Base-by-base conservation (phyloP, 2,113 vertebrate species). In the Talpa occidentalis region DNA sequence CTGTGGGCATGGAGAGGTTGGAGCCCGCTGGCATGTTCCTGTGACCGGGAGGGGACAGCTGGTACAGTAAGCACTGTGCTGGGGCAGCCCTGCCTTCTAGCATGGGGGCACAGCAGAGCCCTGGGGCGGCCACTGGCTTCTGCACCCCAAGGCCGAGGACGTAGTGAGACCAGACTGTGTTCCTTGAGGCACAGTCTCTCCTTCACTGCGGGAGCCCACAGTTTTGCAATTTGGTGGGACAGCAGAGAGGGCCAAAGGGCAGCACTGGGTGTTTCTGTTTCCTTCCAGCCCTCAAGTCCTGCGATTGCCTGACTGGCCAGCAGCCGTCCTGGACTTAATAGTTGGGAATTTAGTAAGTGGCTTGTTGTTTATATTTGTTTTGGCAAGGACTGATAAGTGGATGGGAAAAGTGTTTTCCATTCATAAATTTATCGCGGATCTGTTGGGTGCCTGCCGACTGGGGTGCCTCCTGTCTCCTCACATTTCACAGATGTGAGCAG, bases 321-420 rank as follows among this genome's bases (percentile, higher is more conserved):
- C 2, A 3, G 16, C 35, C 22, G 24, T 14, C 10, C 44, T 73
- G 44, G 30, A 28, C 47, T 66, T 40, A n/a, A 76, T 12, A 78
- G 78, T 59, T 64, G 79, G 24, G 49, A 54, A 95, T 92, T 85
- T 54, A 80, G 52, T 59, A 52, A 40, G n/a, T 85, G 64, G 52
- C 26, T 83, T 52, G 14, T 67, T 64, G 30, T 60, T n/a, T n/a
- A 60, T 26, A 37, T 80, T 86, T 87, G 49, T 83, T 82, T 84
- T 74, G 82, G 56, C 60, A 64, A 92, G 47, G 22, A 69, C 81
- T 52, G 35, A 86, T 81, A 52, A 62, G 60, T 37, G 47, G 56
- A 32, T 92, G 74, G 54, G 67, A 44, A 81, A 66, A 77, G 26
- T 62, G 49, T 78, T 69, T 49, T 73, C 49, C 40, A 69, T 82